Conservation (phyloP, 53 echinoderm and acorn worm genomes). For the Stichopus horrens region DNA sequence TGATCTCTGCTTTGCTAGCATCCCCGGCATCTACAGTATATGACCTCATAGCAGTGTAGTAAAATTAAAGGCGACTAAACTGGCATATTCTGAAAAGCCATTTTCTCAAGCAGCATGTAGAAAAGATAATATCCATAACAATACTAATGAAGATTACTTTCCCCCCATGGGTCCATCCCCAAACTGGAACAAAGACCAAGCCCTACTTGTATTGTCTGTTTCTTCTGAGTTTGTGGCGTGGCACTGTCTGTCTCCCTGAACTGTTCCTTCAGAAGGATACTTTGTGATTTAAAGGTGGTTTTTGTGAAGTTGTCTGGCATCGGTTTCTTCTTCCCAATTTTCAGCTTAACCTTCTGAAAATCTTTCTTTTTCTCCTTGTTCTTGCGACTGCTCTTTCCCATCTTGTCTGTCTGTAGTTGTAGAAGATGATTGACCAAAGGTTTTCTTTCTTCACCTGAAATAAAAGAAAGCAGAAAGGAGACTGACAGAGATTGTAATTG, state of each 20-base stretch:
- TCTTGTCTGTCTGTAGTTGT: conserved; percentile 12
- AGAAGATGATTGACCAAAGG: background rate
- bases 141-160: too few relatives aligned
- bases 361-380: conserved; percentile 82
- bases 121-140: too few relatives aligned
- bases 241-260: conserved; percentile 50
- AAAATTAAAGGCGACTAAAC: too few relatives aligned
- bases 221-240: conserved; percentile 68
- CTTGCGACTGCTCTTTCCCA: conserved; percentile 87
- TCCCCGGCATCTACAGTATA: too few relatives aligned
- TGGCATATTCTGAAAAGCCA: too few relatives aligned
- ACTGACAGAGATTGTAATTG: background rate
- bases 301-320: conserved; percentile 89
- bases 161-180: too few relatives aligned
- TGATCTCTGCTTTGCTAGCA: too few relatives aligned
- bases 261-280: conserved; percentile 84
- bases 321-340: conserved; percentile 84
- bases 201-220: conserved; percentile 80
- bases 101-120: too few relatives aligned
- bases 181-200: too few relatives aligned
- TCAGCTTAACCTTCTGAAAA: conserved; percentile 97
- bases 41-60: too few relatives aligned
- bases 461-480: background rate
- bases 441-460: background rate
- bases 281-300: conserved; percentile 85